Evolutionary conservation across 1,140 invertebrate genomes (phyloP).

Genomic region (Drosophila jambulina): DNA sequence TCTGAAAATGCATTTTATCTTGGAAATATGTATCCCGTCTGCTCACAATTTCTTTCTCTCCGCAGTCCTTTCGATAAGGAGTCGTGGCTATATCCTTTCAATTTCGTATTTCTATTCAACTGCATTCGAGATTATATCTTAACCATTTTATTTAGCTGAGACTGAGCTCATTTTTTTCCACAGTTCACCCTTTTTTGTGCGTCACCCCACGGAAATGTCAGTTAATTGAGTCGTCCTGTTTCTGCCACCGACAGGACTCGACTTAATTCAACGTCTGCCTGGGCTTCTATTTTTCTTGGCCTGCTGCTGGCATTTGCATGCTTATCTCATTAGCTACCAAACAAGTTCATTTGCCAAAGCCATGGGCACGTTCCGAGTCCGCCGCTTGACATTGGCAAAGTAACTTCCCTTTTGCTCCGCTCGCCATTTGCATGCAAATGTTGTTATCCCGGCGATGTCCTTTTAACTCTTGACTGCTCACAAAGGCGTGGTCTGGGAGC

Average conservation of each 20-base stretch:
- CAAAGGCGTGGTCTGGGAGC: constrained; percentile 37
- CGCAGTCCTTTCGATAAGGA: not conserved
- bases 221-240: constrained; percentile 63
- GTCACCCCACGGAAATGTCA: constrained; percentile 45
- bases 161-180: constrained; percentile 26
- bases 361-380: constrained; percentile 49
- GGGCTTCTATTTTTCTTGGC: constrained; percentile 28
- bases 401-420: constrained; percentile 23
- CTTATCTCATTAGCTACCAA: constrained; percentile 79
- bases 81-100: not conserved
- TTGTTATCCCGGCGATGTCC: constrained; percentile 51
- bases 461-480: constrained; percentile 64
- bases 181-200: constrained; percentile 22
- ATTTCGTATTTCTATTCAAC: constrained; percentile 9
- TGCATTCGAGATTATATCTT: constrained; percentile 26
- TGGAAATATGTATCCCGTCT: not conserved
- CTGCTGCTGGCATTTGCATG: constrained; percentile 61
- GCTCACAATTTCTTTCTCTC: not conserved
- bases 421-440: constrained; percentile 74
- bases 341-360: constrained; percentile 74
- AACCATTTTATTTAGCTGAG: constrained; percentile 21
- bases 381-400: constrained; percentile 53
- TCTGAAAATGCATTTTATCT: not conserved
- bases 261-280: constrained; percentile 23
- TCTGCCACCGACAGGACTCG: constrained; percentile 32